These are phyloP conservation scores for Pyralis farinalis DNA, from an alignment of 2,888 invertebrate species.

Conservation along the genomic window DNA sequence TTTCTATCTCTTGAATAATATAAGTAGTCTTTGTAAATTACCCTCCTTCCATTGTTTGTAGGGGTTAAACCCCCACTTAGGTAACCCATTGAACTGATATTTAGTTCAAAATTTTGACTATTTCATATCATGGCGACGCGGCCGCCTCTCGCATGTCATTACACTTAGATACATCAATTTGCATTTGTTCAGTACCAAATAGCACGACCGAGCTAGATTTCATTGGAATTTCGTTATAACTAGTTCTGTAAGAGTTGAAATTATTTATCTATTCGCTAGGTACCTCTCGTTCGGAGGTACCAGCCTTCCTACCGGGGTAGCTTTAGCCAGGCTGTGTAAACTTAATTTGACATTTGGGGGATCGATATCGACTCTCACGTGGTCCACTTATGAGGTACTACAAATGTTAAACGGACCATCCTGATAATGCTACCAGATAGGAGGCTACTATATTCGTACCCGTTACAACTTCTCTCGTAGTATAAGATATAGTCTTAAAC, in stretches of 20 bases:
- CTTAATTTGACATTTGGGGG: no score
- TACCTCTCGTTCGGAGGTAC: not conserved
- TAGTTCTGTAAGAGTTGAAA: constrained; percentile 42
- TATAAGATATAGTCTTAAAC: constrained; percentile 69
- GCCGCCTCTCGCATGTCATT: constrained; percentile 38
- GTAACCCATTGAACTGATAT: constrained; percentile 14
- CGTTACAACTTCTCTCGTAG: constrained; percentile 71
- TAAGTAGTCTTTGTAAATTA: constrained; percentile 70
- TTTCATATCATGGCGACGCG: constrained; percentile 25
- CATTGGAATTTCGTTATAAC: constrained; percentile 54
- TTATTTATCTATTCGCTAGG: constrained; percentile 25
- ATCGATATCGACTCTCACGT: no score
- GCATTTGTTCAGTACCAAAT: constrained; percentile 76
- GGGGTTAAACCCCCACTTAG: constrained; percentile 21
- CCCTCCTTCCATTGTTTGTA: constrained; percentile 61
- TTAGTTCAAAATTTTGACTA: constrained; percentile 10
- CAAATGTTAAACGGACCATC: no score
- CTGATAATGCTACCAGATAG: no score
- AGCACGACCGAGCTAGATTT: constrained; percentile 66
- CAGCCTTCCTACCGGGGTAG: no score
- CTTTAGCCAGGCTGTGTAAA: no score
- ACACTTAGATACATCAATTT: constrained; percentile 64
- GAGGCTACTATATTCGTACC: constrained; percentile 37
- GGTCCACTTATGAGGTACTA: no score
- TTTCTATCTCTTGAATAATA: constrained; percentile 69